Evolutionary conservation across 2,888 invertebrate species (phyloP), one percentile per base, ranked within the genome.

Genomic region (Ophonus ardosiacus): DNA sequence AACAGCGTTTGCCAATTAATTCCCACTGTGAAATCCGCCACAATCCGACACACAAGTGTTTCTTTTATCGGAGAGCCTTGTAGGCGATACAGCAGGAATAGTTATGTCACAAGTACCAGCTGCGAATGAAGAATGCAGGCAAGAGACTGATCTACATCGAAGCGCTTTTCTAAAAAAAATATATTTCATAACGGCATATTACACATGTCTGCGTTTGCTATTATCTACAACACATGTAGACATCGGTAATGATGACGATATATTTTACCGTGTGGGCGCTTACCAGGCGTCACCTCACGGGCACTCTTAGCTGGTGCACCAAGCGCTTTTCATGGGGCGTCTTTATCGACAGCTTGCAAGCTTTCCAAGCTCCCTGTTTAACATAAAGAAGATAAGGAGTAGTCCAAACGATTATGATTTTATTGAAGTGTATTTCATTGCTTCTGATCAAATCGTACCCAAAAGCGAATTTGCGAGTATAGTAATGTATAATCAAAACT

Each of bases 1-100:
- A 74, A 74, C 71, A 74, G 21, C 71, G 43, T 74, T 74, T 43
- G 21, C 71, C 71, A 74, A 74, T 74, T 74, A 74, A 74, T 74
- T 74, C 71, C 15, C 40, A 17, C 71, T 74, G 71, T 40, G 71
- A 74, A 43, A 18, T 74, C 71, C 18, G 43, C 51, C 40, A 43
- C 71, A 74, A 15, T 68, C 40, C 17, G 17, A 43, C 71, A 43
- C 18, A 40, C 10, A 43, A 43, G 40, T 43, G n/a, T 18, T 74
- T 43, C 71, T 74, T 68, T 74, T 74, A 74, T 68, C 38, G 68
- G 68, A 38, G 38, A 68, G 24, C 31, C 7, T 51, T 51, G 43
- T 51, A 13, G 43, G 13, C 13, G 43, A 51, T 51, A 13, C 1
- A 2, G 13, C 6, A 51, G 13, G 43, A 59, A 59, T 59, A 59